Conservation (phyloP, 2,888 invertebrate genomes). For the Nycteola revayana region DNA sequence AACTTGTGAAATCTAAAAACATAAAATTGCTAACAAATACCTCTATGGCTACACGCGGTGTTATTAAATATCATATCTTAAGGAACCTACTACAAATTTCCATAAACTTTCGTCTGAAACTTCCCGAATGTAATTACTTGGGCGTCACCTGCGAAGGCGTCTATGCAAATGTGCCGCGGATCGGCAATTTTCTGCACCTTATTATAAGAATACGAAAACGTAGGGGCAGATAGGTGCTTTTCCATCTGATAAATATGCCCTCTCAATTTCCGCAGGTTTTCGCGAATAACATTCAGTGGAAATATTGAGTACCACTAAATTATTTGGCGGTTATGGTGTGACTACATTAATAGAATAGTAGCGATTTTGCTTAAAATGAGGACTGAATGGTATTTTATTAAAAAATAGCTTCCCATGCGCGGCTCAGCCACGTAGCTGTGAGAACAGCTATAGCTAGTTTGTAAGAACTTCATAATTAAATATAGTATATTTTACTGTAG, state of each 20-base stretch:
- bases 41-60: constrained; percentile 14
- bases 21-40: constrained; percentile 3
- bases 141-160: constrained; percentile 73
- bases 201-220: constrained; percentile 66
- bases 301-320: constrained; percentile 76
- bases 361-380: constrained; percentile 20
- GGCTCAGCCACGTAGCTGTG: too few species aligned
- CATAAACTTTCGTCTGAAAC: constrained; percentile 64
- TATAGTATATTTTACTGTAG: too few species aligned
- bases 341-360: constrained; percentile 1
- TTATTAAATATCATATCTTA: constrained; percentile 36
- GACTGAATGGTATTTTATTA: too few species aligned
- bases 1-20: too few species aligned
- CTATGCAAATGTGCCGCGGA: constrained; percentile 66
- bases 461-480: too few species aligned
- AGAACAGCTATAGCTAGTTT: too few species aligned
- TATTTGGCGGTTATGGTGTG: constrained; percentile 50
- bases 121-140: constrained; percentile 72
- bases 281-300: constrained; percentile 72
- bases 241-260: constrained; percentile 72
- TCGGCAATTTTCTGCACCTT: constrained; percentile 72
- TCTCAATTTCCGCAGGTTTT: constrained; percentile 74
- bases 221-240: constrained; percentile 55
- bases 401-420: too few species aligned
- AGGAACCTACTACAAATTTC: constrained; percentile 53